Percentiles rank a stretch among this genome's conserved stretches.
These are phyloP conservation scores for Hyppa rectilinea DNA, from an alignment of 2,888 invertebrate species.

Conservation along the genomic window DNA sequence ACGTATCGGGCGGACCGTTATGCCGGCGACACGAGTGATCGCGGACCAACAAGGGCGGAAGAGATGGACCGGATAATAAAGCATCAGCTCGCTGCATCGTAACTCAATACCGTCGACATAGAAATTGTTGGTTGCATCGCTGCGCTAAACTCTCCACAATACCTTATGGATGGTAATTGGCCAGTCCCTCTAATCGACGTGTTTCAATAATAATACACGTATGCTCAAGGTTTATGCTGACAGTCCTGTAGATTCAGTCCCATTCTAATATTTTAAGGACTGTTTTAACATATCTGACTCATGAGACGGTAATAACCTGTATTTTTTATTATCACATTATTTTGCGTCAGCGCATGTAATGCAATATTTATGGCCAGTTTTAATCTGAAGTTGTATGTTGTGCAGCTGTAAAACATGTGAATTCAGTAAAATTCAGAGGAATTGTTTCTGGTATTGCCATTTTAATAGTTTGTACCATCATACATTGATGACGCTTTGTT, in stretches of 20 bases:
- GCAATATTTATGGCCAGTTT: slow-evolving; percentile 14
- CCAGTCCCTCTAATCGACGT: slow-evolving; percentile 79
- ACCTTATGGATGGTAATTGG: slow-evolving; percentile 84
- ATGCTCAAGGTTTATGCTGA: slow-evolving; percentile 69
- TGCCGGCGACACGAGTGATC: slow-evolving; percentile 86
- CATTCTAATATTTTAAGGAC: slow-evolving; percentile 59
- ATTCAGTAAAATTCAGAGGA: slow-evolving; percentile 6
- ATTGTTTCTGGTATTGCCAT: slow-evolving; percentile 5
- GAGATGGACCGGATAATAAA: slow-evolving; percentile 89
- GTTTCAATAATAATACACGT: slow-evolving; percentile 79
- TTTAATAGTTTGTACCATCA: slow-evolving; percentile 1
- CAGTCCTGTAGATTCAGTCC: slow-evolving; percentile 63
- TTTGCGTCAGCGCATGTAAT: slow-evolving; percentile 28
- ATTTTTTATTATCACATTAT: slow-evolving; percentile 38
- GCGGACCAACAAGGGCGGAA: slow-evolving; percentile 88
- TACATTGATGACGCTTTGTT: slow-evolving; percentile 23
- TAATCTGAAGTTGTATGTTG: slow-evolving; percentile 9
- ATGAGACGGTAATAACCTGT: slow-evolving; percentile 27
- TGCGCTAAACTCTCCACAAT: slow-evolving; percentile 77
- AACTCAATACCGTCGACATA: slow-evolving; percentile 87
- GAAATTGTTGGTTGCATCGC: slow-evolving; percentile 86
- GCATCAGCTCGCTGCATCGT: slow-evolving; percentile 85
- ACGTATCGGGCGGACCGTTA: slow-evolving; percentile 85
- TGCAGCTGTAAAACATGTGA: slow-evolving; percentile 11
- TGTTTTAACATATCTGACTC: slow-evolving; percentile 34